Evolutionary conservation across 2,888 invertebrate species (phyloP).

Genomic region (Charanyca ferruginea): DNA sequence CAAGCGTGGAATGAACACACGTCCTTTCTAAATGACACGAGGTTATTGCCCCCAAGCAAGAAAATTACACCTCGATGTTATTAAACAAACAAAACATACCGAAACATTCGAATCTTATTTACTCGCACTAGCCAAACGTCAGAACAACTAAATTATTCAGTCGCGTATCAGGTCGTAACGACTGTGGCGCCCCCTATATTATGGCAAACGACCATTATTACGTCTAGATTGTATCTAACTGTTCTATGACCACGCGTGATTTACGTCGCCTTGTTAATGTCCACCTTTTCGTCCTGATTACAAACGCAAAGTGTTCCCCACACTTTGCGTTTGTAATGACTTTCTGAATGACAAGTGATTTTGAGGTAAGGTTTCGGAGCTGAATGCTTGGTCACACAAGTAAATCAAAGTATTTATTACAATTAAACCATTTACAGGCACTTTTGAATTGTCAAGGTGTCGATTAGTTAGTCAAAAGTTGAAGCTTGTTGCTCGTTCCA

Average conservation of each 20-base stretch:
- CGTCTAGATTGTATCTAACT: conserved; percentile 54
- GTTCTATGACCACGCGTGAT: conserved; percentile 52
- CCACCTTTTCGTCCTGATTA: conserved; percentile 21
- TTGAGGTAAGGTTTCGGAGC: not conserved
- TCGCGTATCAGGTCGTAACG: conserved; percentile 47
- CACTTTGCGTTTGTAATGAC: conserved; percentile 23
- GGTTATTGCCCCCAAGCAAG: conserved; percentile 15
- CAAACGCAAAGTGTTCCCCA: not conserved
- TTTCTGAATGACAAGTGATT: conserved; percentile 16
- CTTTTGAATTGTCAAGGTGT: no score
- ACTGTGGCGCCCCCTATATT: conserved; percentile 56
- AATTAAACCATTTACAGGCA: no score
- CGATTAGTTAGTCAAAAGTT: no score
- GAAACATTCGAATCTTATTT: conserved; percentile 27
- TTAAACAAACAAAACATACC: not conserved
- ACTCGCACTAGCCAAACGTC: conserved; percentile 19
- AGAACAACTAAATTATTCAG: conserved; percentile 57
- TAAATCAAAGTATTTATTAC: no score
- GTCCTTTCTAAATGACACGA: conserved; percentile 10
- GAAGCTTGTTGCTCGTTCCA: no score
- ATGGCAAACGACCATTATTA: conserved; percentile 56
- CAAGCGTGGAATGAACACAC: not conserved
- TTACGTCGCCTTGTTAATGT: conserved; percentile 50
- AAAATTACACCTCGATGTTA: conserved; percentile 18
- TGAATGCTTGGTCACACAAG: no score